These are phyloP conservation scores for Lepisosteus osseus DNA, from an alignment of 2,113 vertebrate species.

Conservation along the genomic window DNA sequence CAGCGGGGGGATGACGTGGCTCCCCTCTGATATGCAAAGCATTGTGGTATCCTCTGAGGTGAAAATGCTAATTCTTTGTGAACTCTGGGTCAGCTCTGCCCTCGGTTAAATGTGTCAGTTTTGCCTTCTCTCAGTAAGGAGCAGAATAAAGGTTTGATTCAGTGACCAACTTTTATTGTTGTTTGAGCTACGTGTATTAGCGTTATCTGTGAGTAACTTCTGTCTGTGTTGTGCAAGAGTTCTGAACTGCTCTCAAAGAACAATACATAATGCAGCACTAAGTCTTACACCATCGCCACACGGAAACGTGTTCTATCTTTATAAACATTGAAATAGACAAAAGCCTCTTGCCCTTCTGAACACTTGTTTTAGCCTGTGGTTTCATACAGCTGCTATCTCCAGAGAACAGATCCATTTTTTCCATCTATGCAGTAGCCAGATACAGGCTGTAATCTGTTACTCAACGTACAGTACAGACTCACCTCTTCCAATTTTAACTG, in stretches of 20 bases:
- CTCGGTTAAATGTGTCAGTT: too few species aligned
- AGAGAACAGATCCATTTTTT: constrained; percentile 28
- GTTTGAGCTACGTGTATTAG: too few species aligned
- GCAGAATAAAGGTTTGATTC: too few species aligned
- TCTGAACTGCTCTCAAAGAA: not conserved
- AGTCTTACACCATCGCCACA: constrained; percentile 16
- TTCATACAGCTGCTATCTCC: constrained; percentile 31
- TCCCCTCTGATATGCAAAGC: too few species aligned
- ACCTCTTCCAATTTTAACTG: not conserved
- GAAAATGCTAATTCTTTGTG: too few species aligned
- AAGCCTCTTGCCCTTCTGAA: constrained; percentile 20
- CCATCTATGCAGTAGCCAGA: constrained; percentile 5
- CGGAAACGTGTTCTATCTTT: constrained; percentile 24
- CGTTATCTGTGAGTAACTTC: not conserved
- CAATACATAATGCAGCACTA: constrained; percentile 21
- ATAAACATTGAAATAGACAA: constrained; percentile 27
- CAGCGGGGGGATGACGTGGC: too few species aligned
- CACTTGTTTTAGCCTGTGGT: constrained; percentile 16
- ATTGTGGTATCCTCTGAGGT: too few species aligned
- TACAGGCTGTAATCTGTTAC: constrained; percentile 3
- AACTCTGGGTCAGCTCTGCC: too few species aligned
- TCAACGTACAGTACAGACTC: not conserved
- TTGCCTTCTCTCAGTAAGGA: too few species aligned
- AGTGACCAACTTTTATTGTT: too few species aligned
- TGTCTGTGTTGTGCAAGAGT: not conserved